Evolutionary conservation across 2,888 invertebrate genomes (phyloP).

Genomic region (Yponomeuta malinellus): DNA sequence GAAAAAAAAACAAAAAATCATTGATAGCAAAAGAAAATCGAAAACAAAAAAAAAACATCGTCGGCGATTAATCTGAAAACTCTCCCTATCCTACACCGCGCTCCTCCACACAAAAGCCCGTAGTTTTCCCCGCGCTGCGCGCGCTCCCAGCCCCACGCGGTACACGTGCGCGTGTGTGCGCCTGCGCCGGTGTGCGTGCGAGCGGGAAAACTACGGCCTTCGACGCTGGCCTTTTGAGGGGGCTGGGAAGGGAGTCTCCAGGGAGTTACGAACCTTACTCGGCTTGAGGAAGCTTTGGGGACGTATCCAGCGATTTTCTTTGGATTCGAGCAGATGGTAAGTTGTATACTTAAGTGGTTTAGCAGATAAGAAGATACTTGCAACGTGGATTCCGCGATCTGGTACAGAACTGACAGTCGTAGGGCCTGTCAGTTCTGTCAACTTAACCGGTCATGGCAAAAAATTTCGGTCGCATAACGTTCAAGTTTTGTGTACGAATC

Average conservation of each 20-base stretch:
- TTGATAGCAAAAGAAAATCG: too few species aligned
- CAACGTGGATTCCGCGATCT: too few species aligned
- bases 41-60: neutral
- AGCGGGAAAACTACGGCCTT: constrained; percentile 1
- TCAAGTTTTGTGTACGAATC: too few species aligned
- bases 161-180: constrained; percentile 25
- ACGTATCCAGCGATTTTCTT: neutral
- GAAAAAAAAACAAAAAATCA: neutral
- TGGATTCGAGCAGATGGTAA: neutral
- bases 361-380: too few species aligned
- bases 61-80: constrained; percentile 27
- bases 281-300: neutral
- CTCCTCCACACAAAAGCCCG: constrained; percentile 70
- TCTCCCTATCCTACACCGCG: constrained; percentile 43
- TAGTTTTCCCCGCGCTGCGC: constrained; percentile 74
- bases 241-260: constrained; percentile 33
- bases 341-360: too few species aligned
- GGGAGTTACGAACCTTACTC: neutral
- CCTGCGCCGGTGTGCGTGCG: constrained; percentile 14
- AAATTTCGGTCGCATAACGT: too few species aligned
- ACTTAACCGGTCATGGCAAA: too few species aligned
- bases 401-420: too few species aligned
- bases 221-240: constrained; percentile 49
- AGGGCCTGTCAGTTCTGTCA: too few species aligned
- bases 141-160: constrained; percentile 30